Conservation (phyloP, 2,113 vertebrate genomes). For the Chunga burmeisteri region DNA sequence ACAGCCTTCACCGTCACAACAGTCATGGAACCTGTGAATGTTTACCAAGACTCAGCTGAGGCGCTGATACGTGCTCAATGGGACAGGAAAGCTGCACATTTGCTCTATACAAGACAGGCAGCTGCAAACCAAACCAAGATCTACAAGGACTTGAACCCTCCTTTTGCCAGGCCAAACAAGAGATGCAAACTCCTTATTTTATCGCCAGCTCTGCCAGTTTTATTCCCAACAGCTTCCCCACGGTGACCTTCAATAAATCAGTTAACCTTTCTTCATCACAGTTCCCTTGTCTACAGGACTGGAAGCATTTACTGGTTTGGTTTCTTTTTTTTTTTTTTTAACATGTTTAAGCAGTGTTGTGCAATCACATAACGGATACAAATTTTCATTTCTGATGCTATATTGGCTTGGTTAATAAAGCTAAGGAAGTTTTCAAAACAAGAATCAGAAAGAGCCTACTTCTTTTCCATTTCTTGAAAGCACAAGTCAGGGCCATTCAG, state of each 20-base stretch:
- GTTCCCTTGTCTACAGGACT: not conserved
- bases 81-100: not conserved
- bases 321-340: fast-evolving
- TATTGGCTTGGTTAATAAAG: not conserved
- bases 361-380: too few relatives aligned
- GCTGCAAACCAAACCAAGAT: not conserved
- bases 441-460: not conserved
- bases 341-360: not conserved
- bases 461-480: not conserved
- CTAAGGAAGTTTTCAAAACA: not conserved
- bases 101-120: not conserved
- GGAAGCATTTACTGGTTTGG: not conserved
- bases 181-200: not conserved
- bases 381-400: not conserved
- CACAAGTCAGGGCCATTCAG: not conserved
- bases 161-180: not conserved
- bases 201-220: not conserved
- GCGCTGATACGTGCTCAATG: fast-evolving
- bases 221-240: not conserved
- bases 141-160: not conserved
- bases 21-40: conserved; percentile 85
- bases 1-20: conserved; percentile 92
- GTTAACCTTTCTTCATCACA: not conserved
- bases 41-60: not conserved
- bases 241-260: not conserved